These are phyloP conservation scores for Tipula lateralis DNA, from an alignment of 2,888 invertebrate species.

Conservation along the genomic window DNA sequence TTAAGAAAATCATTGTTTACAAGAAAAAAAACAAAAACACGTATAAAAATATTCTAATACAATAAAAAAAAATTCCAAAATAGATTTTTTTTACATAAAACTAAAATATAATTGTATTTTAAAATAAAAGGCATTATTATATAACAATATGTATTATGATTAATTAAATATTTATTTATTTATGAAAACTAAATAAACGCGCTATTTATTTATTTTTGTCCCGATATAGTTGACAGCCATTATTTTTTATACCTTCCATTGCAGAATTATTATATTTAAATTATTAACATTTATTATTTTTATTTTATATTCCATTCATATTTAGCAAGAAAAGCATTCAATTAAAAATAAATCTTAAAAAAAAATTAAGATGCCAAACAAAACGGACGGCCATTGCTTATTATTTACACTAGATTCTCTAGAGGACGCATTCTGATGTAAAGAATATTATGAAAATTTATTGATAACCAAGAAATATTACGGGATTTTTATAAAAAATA, in stretches of 20 bases:
- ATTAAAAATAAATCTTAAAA: neutral
- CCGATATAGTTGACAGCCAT: neutral
- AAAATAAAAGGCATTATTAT: neutral
- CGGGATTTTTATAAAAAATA: neutral
- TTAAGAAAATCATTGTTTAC: slow-evolving; percentile 11
- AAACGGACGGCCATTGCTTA: slow-evolving; percentile 19
- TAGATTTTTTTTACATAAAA: neutral
- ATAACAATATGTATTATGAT: slow-evolving; percentile 4
- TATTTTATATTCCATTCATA: neutral
- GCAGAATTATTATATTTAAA: neutral
- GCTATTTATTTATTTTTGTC: neutral
- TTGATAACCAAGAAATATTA: neutral
- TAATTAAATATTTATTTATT: neutral
- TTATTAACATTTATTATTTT: neutral
- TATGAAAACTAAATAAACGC: neutral
- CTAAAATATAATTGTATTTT: neutral
- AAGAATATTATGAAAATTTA: neutral
- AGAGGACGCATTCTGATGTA: slow-evolving; percentile 11
- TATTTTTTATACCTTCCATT: neutral
- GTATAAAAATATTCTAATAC: neutral
- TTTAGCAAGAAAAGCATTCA: neutral
- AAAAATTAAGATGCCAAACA: neutral
- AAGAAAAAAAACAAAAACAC: slow-evolving; percentile 4
- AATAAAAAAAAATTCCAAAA: neutral
- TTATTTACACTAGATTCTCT: neutral